Evolutionary conservation across 2,888 invertebrate species (phyloP), one percentile per base, ranked within the genome.

Genomic region (Drosophila meridionalis): DNA sequence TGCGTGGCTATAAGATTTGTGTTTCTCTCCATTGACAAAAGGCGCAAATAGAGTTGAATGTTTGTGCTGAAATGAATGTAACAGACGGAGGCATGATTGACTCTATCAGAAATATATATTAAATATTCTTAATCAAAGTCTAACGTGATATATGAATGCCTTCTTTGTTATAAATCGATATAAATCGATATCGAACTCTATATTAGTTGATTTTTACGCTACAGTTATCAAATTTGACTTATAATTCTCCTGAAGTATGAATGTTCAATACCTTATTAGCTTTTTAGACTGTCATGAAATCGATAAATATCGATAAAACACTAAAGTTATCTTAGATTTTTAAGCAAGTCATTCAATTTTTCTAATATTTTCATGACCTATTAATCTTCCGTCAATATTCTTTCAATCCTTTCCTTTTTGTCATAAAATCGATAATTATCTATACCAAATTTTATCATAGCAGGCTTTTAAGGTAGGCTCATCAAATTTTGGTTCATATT

Each of bases 1-100:
- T 60, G 40, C 68, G 58, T 80, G 76, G 60, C 56, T 42, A 57
- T 50, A 56, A 56, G 60, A 59, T 38, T 68, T 69, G 67, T 66
- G 42, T 64, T 52, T 12, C 34, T 34, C 12, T 11, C 6, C 52
- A 52, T 52, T 52, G 52, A 36, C 52, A 52, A 52, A 32, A 26
- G 20, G 6, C n/a, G 52, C 32, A 20, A 12, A 34, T 7, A 12
- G 36, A 36, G 52, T 52, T 26, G 34, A 20, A 7, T 36, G 36
- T 6, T 34, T 26, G 12, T 20, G 36, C 4, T 20, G 12, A 34
- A 52, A 2, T 20, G 34, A 20, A 52, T 52, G 52, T 52, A 26
- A 52, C 52, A 26, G 20, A 12, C 20, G 20, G 2, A 20, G 6
- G 20, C 14, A 9, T 32, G n/a, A 32, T 30, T 32, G 32, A n/a